Conservation (phyloP, 2,797 vertebrate species). For the Siniperca obscura region DNA sequence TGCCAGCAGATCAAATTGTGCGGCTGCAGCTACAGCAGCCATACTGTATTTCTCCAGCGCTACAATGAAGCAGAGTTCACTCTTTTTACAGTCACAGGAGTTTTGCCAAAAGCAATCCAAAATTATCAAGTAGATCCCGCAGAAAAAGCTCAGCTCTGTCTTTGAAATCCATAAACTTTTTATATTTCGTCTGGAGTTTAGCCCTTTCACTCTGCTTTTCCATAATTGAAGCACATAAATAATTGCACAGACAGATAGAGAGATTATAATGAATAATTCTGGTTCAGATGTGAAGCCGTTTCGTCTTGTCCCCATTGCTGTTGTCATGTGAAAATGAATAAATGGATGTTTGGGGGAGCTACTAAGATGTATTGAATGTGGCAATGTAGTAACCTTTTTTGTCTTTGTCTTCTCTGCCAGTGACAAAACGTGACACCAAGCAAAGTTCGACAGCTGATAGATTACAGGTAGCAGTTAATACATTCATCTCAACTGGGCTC, state of each 20-base stretch:
- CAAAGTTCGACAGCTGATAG: slow-evolving; percentile 37
- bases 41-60: slow-evolving; percentile 33
- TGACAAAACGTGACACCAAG: slow-evolving; percentile 36
- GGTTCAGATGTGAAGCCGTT: slow-evolving; percentile 68
- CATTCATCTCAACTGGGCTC: slow-evolving; percentile 31
- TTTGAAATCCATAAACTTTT: slow-evolving; percentile 64
- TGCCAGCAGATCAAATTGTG: slow-evolving; percentile 22
- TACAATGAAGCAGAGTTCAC: slow-evolving; percentile 45
- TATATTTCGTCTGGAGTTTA: slow-evolving; percentile 53
- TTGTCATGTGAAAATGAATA: slow-evolving; percentile 75
- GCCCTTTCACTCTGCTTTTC: slow-evolving; percentile 62
- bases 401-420: slow-evolving; percentile 28
- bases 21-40: slow-evolving; percentile 17
- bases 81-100: slow-evolving; percentile 35
- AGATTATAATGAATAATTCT: slow-evolving; percentile 78
- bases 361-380: slow-evolving; percentile 47
- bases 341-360: slow-evolving; percentile 64
- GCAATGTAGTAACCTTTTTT: slow-evolving; percentile 27
- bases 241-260: slow-evolving; percentile 75
- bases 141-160: slow-evolving; percentile 22
- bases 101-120: slow-evolving; percentile 54
- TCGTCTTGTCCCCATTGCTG: slow-evolving; percentile 69
- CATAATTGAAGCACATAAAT: slow-evolving; percentile 78
- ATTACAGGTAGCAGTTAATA: slow-evolving; percentile 49
- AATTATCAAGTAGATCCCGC: slow-evolving; percentile 45